Conservation (phyloP, 1,140 invertebrate genomes). For the Galendromus occidentalis region DNA sequence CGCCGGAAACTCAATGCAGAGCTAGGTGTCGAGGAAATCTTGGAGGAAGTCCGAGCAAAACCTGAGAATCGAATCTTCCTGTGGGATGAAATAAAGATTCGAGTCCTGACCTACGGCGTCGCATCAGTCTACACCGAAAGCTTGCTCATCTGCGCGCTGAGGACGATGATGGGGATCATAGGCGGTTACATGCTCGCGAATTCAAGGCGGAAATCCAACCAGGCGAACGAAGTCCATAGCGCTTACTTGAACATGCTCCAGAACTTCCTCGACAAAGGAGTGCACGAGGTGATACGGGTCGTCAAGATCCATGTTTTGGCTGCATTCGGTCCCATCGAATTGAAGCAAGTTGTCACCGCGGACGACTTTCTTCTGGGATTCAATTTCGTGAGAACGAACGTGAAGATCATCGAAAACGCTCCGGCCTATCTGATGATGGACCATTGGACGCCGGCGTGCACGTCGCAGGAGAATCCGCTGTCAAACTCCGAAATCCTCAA, state of each 20-base stretch:
- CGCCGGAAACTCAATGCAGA: not conserved
- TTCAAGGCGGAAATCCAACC: not conserved
- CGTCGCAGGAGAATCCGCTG: not conserved
- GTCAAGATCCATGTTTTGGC: not conserved
- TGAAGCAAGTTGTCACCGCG: not conserved
- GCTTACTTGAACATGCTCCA: not conserved
- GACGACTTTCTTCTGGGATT: not conserved
- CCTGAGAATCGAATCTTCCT: not conserved
- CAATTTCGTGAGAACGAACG: constrained; percentile 2
- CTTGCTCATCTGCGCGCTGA: not conserved
- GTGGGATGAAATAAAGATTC: constrained; percentile 7
- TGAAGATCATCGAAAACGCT: not conserved
- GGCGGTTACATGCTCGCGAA: not conserved
- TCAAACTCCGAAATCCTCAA: not conserved
- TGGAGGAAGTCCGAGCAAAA: not conserved
- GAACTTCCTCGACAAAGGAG: not conserved
- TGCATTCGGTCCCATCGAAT: not conserved
- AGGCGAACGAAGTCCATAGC: not conserved
- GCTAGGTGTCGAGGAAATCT: not conserved
- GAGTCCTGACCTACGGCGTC: not conserved
- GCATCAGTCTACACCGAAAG: constrained; percentile 2
- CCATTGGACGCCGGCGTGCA: not conserved
- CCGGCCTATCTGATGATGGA: not conserved
- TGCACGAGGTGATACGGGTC: not conserved
- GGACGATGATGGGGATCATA: not conserved